Base-by-base conservation (phyloP, 2,888 invertebrate genomes). In the Elysia crispata region DNA sequence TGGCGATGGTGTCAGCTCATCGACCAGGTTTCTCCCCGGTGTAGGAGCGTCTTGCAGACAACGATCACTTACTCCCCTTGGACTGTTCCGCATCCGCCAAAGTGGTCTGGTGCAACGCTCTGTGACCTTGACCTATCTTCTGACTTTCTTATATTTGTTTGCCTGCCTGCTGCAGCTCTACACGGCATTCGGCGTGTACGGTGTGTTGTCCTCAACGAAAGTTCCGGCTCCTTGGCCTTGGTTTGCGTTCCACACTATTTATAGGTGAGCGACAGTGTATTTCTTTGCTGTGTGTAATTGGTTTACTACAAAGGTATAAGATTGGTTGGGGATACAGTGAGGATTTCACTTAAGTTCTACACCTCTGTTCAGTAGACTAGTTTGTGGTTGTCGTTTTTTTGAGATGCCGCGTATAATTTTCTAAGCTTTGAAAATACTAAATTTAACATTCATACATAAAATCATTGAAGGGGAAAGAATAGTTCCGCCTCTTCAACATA, bases 121-220 rank as follows among this genome's bases (percentile, higher is more conserved):
- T 28, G 91, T 94, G 73, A 92, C 93, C 76, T 92, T 93, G 49
- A 94, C 93, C 1, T 94, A 93, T 83, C 89, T 93, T 28, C 93
- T 94, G 0, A 94, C 94, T 3, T 89, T 93, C 77, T 88, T 94
- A 78, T 94, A 94, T 67, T 92, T 94, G 31, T 83, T 93, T n/a
- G 89, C 94, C 23, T 94, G 94, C 83, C 86, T 94, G 28, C 91
- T 93, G 23, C 93, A 94, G 83, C 88, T 93, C 30, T 92, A 92
- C 79, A 92, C 93, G 76, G 91, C 94, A 83, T 93, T 93, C 84
- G 93, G 94, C 76, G 93, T 93, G 64, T 94, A 94, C 80, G 94
- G 94, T 1, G 87, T 91, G 31, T 85, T 91, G 20, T 76, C 80
- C 54, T 72, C 66, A 1, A 89, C 80, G 86, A 67, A 82, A 31